Evolutionary conservation across 2,888 invertebrate species (phyloP).

Genomic region (Lithosia quadra): DNA sequence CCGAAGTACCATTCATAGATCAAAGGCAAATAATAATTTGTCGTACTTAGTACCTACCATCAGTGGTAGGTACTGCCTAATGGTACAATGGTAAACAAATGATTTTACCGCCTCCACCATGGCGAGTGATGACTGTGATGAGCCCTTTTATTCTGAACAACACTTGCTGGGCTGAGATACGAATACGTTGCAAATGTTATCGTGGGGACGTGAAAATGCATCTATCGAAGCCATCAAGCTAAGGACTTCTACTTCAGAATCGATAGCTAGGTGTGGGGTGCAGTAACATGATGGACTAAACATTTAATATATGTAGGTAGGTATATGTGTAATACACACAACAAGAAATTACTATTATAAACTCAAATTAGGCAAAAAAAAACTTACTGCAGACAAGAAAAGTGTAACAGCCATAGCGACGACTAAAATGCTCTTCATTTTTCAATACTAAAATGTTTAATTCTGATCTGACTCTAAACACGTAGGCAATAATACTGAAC

Average conservation of each 20-base stretch:
- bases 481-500: slow-evolving; percentile 25
- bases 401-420: slow-evolving; percentile 29
- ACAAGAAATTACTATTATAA: no score
- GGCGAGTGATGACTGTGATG: no score
- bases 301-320: no score
- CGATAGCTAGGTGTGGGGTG: not conserved
- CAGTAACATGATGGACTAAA: no score
- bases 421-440: slow-evolving; percentile 40
- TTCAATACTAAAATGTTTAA: not conserved
- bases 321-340: no score
- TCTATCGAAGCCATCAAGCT: not conserved
- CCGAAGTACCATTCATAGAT: no score
- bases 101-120: not conserved
- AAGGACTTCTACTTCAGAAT: not conserved
- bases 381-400: slow-evolving; percentile 42
- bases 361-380: not conserved
- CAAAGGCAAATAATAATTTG: no score
- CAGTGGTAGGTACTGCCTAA: no score
- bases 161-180: not conserved
- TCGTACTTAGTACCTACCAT: no score
- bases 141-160: not conserved
- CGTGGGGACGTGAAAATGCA: not conserved
- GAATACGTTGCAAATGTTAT: no score
- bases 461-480: slow-evolving; percentile 5
- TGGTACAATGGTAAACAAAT: no score